A percentile compares a stretch with the other conserved stretches of the same genome.
Evolutionary conservation across 1,140 invertebrate genomes (phyloP).

Genomic region (Eupeodes corollae): DNA sequence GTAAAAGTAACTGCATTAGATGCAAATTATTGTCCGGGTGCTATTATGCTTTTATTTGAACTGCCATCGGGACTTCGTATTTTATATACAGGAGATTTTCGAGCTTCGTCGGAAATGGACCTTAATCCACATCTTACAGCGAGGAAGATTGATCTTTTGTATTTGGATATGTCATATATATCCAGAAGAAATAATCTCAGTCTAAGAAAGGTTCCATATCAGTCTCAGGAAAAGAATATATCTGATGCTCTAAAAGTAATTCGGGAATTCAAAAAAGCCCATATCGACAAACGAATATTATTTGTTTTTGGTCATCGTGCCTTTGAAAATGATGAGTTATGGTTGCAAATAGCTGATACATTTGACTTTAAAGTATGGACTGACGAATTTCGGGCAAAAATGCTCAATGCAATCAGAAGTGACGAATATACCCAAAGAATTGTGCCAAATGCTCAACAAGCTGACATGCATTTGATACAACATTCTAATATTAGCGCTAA

Average conservation of each 20-base stretch:
- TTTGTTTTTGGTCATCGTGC: conserved; percentile 48
- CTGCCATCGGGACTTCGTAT: conserved; percentile 47
- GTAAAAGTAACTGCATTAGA: no score
- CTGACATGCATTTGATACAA: no score
- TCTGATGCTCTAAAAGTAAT: conserved; percentile 11
- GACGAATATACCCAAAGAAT: no score
- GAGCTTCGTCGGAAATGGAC: conserved; percentile 56
- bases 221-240: conserved; percentile 26
- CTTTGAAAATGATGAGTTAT: not conserved
- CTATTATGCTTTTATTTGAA: conserved; percentile 59
- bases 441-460: no score
- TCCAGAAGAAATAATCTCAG: no score
- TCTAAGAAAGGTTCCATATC: conserved; percentile 29
- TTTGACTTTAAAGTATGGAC: not conserved
- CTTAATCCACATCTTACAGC: conserved; percentile 48
- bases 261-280: conserved; percentile 29
- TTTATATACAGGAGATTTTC: conserved; percentile 66
- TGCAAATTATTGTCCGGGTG: conserved; percentile 48
- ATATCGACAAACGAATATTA: conserved; percentile 42
- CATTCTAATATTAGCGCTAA: no score
- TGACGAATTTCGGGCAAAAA: no score
- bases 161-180: conserved; percentile 62
- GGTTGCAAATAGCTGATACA: not conserved
- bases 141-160: conserved; percentile 49
- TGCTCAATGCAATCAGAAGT: no score